Conservation (phyloP, 2,113 vertebrate genomes). For the Oreotrochilus melanogaster region DNA sequence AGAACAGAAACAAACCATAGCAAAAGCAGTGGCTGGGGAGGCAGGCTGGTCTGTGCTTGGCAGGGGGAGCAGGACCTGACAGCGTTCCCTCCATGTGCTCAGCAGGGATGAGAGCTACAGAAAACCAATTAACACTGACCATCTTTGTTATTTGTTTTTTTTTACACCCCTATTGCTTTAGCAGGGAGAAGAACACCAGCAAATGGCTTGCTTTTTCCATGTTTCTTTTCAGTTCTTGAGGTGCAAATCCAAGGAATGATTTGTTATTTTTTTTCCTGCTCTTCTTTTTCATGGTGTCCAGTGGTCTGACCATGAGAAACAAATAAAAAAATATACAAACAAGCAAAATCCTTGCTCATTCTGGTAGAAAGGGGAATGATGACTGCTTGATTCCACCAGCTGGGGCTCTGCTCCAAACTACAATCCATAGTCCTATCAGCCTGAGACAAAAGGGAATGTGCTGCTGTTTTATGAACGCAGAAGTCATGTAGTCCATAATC, state of each 20-base stretch:
- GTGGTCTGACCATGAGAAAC: neutral
- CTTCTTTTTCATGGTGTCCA: neutral
- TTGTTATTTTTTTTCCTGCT: neutral
- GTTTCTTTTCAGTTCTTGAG: neutral
- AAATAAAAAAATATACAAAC: neutral
- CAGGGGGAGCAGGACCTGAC: fast-evolving
- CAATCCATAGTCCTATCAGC: neutral
- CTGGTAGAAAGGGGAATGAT: neutral
- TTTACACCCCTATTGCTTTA: neutral
- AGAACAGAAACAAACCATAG: too few species aligned
- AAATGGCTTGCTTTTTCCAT: neutral
- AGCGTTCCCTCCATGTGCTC: neutral
- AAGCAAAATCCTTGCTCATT: neutral
- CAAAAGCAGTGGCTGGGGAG: neutral
- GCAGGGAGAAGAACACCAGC: neutral
- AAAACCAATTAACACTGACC: neutral
- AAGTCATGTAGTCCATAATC: neutral
- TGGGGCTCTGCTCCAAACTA: neutral
- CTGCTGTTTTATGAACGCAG: neutral
- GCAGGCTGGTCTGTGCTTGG: neutral
- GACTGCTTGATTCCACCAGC: neutral
- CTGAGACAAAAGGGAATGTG: neutral
- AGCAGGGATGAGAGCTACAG: neutral
- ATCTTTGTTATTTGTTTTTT: neutral
- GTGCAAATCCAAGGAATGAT: neutral